phyloP scores from a whole-genome alignment of 2,797 vertebrate genomes.

The Myripristis jacobus region DNA sequence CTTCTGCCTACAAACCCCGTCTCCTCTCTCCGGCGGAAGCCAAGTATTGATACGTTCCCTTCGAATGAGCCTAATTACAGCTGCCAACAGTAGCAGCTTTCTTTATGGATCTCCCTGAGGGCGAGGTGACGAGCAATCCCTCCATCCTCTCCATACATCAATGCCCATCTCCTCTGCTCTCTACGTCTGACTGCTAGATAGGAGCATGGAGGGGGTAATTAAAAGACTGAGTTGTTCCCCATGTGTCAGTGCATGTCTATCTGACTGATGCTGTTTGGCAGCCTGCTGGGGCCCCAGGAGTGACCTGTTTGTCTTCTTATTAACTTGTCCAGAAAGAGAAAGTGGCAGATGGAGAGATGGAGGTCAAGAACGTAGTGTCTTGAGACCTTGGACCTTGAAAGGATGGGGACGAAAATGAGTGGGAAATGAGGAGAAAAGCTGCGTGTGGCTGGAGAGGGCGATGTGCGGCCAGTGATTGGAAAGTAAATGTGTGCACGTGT shows the following conservation, averaged over 20 bases:
- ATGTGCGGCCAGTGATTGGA: slow-evolving; percentile 13
- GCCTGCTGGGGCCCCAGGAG: not conserved
- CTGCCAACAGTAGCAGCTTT: slow-evolving; percentile 29
- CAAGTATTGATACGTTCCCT: slow-evolving; percentile 36
- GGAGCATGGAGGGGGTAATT: slow-evolving; percentile 23
- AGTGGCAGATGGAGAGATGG: slow-evolving; percentile 21
- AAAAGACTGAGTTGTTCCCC: slow-evolving; percentile 10
- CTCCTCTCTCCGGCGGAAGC: slow-evolving; percentile 13
- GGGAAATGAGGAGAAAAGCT: slow-evolving; percentile 66
- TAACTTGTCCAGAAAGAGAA: slow-evolving; percentile 31
- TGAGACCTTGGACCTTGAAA: slow-evolving; percentile 2
- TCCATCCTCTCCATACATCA: slow-evolving; percentile 35
- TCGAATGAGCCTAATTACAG: slow-evolving; percentile 58
- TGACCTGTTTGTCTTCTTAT: slow-evolving; percentile 32
- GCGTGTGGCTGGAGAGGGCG: not conserved
- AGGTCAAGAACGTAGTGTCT: slow-evolving; percentile 15
- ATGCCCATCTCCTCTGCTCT: slow-evolving; percentile 17
- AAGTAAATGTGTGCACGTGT: slow-evolving; percentile 1
- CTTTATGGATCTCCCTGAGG: slow-evolving; percentile 58
- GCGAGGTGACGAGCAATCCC: slow-evolving; percentile 37
- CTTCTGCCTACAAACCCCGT: slow-evolving; percentile 29
- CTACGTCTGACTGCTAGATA: not conserved
- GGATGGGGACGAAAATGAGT: not conserved
- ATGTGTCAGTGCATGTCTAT: slow-evolving; percentile 13
- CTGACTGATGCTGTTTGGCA: not conserved